phyloP scores from a whole-genome alignment of 53 echinoderm and acorn worm species.

The Henricia sp. region DNA sequence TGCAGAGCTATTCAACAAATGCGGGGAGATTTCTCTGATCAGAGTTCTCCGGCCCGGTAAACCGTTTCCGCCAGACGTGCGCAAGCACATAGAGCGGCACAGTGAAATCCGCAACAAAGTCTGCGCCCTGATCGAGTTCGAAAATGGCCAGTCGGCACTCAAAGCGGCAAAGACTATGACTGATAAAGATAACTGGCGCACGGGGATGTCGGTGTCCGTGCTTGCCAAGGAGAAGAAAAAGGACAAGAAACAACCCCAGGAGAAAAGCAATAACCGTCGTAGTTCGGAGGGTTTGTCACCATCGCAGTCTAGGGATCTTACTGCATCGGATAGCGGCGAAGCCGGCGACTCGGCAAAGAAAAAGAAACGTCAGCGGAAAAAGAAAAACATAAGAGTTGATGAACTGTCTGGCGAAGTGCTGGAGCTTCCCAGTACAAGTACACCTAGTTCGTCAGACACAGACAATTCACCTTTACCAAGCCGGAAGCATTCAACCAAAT shows the following conservation, averaged over 20 bases:
- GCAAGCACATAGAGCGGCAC: slow-evolving; percentile 81
- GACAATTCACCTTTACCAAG: slow-evolving; percentile 85
- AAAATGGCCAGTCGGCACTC: slow-evolving; percentile 77
- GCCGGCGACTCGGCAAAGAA: slow-evolving; percentile 78
- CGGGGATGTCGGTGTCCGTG: slow-evolving; percentile 82
- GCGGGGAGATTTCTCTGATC: slow-evolving; percentile 91
- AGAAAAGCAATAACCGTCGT: slow-evolving; percentile 63
- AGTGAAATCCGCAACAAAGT: slow-evolving; percentile 77
- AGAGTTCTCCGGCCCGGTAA: slow-evolving; percentile 88
- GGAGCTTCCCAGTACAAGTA: slow-evolving; percentile 69
- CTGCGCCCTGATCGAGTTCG: slow-evolving; percentile 95
- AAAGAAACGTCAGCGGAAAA: slow-evolving; percentile 78
- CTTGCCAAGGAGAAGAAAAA: slow-evolving; percentile 71
- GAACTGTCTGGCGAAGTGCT: slow-evolving; percentile 71
- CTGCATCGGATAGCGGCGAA: slow-evolving; percentile 63
- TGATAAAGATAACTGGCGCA: slow-evolving; percentile 90
- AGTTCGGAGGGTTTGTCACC: slow-evolving; percentile 67
- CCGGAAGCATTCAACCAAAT: slow-evolving; percentile 73
- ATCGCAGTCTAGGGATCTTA: slow-evolving; percentile 35
- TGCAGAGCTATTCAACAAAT: slow-evolving; percentile 79
- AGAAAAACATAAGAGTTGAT: slow-evolving; percentile 81
- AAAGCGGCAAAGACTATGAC: slow-evolving; percentile 89
- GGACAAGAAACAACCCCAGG: slow-evolving; percentile 67
- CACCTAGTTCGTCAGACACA: slow-evolving; percentile 92
- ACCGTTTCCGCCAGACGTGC: slow-evolving; percentile 88